These are phyloP conservation scores for Oithona nana DNA, from an alignment of 2,888 invertebrate species.

Conservation along the genomic window DNA sequence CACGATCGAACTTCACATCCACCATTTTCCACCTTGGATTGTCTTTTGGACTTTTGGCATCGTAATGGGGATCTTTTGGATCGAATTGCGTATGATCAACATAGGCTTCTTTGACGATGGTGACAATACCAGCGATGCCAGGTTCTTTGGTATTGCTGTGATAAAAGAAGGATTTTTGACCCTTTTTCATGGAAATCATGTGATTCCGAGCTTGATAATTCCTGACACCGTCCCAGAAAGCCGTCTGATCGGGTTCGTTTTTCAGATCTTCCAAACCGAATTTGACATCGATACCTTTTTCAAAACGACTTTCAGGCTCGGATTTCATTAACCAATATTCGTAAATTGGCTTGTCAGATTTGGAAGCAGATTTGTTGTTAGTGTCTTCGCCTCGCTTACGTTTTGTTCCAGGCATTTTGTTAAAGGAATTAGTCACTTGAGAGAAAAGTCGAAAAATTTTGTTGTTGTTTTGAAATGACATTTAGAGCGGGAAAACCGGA, in stretches of 20 bases:
- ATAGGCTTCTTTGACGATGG: slow-evolving; percentile 27
- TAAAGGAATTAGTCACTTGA: too few species aligned
- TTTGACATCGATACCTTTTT: slow-evolving; percentile 16
- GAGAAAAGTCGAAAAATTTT: too few species aligned
- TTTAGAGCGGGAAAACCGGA: too few species aligned
- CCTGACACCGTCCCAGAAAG: slow-evolving; percentile 28
- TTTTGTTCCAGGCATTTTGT: neutral
- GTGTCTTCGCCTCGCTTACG: neutral
- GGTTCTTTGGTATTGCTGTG: slow-evolving; percentile 28
- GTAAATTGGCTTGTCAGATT: neutral
- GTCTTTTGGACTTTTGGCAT: slow-evolving; percentile 23
- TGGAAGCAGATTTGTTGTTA: too few species aligned
- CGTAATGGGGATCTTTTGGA: slow-evolving; percentile 26
- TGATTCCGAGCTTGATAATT: slow-evolving; percentile 26
- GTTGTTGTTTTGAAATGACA: too few species aligned
- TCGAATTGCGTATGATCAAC: slow-evolving; percentile 29
- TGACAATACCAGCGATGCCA: slow-evolving; percentile 27
- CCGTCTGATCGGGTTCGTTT: slow-evolving; percentile 21
- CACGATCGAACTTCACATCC: slow-evolving; percentile 26
- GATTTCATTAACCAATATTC: slow-evolving; percentile 19
- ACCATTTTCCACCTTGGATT: slow-evolving; percentile 28
- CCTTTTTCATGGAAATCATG: slow-evolving; percentile 25
- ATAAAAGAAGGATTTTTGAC: slow-evolving; percentile 27
- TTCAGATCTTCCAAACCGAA: slow-evolving; percentile 28
- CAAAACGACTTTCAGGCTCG: slow-evolving; percentile 17